Base-by-base conservation (phyloP, 2,113 vertebrate genomes). In the Procapra przewalskii region DNA sequence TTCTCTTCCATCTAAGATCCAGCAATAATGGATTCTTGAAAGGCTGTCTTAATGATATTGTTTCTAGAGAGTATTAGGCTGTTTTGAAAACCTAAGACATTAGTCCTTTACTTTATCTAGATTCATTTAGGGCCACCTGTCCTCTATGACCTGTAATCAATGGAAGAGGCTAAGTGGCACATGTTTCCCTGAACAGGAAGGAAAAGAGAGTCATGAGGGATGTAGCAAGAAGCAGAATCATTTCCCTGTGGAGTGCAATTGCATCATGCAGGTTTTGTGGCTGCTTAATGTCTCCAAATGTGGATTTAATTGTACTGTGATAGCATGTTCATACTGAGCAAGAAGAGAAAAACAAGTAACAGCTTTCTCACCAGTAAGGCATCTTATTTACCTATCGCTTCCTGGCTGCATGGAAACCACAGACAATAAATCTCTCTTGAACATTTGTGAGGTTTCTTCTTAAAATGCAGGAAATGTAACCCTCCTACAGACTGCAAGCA, bases 401-500 rank as follows among this genome's bases (percentile, higher is more conserved):
- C 2, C 60, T 29, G 91, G 40, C 52, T 96, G 17, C 43, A 45
- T 50, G 60, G 79, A 92, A 92, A 92, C 19, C 21, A 45, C 16
- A 43, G 31, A 77, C 50, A 91, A 71, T 48, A 84, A 87, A 54
- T 92, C 85, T 81, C 54, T 79, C 36, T n/a, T 29, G 75, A 92
- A 92, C 50, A 82, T 92, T 93, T 94, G 62, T 82, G 88, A 88
- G 6, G 13, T 62, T 91, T 80, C 77, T 55, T 85, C 88, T 90
- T 83, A 62, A 97, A 95, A 96, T 91, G 60, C 81, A 97, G 80
- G 77, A 81, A 92, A 67, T 89, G 11, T 40, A 84, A 54, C 48
- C 43, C 54, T 94, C 52, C 87, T 90, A 60, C n/a, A 88, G 83
- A 93, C 64, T 60, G 82, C 80, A 95, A 88, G 83, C 80, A 86